Conservation (phyloP, 2,888 invertebrate species). For the Mesorhabditis belari region DNA sequence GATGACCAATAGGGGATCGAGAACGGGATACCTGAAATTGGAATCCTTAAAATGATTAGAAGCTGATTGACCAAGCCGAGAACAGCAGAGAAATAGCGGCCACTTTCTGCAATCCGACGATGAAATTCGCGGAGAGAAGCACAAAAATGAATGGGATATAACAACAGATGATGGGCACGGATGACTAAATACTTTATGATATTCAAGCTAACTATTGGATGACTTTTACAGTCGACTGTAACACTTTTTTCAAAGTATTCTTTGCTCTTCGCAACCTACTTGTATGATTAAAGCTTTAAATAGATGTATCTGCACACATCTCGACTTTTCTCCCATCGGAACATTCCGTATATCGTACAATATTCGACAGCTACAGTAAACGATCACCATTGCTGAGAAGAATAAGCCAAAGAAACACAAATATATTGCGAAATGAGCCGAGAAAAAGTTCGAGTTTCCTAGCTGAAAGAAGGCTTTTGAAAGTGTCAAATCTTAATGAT, state of each 20-base stretch:
- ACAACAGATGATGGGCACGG: background rate
- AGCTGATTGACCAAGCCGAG: background rate
- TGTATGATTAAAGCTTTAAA: background rate
- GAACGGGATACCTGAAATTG: background rate
- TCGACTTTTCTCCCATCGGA: background rate
- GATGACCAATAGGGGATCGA: background rate
- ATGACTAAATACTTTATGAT: background rate
- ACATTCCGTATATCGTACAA: background rate
- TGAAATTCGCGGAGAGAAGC: background rate
- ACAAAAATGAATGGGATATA: background rate
- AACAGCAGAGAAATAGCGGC: background rate
- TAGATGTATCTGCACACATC: background rate
- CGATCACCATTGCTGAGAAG: background rate
- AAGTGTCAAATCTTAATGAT: no score
- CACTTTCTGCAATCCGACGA: background rate
- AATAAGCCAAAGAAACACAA: background rate
- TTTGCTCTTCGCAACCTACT: no score
- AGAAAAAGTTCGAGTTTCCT: no score
- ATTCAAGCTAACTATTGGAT: no score
- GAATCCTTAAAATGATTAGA: no score
- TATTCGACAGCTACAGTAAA: background rate
- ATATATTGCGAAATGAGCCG: background rate
- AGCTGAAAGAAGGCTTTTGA: no score
- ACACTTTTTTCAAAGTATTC: no score
- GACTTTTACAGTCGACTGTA: no score